Evolutionary conservation across 1,140 invertebrate genomes (phyloP).

Genomic region (Drosophila guanche): DNA sequence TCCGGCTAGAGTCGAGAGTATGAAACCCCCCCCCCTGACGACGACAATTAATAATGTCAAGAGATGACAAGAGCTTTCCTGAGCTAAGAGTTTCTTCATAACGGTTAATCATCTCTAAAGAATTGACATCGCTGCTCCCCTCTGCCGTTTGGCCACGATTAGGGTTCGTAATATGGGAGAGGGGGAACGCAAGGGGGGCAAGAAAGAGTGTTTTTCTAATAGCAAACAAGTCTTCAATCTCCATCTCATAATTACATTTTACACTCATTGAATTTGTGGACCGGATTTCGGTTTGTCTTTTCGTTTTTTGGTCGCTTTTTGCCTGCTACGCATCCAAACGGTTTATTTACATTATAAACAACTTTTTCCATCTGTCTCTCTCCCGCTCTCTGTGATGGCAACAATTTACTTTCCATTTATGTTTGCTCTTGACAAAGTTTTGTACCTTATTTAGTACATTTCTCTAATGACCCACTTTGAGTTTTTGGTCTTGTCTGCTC

Average conservation of each 20-base stretch:
- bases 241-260: constrained; percentile 57
- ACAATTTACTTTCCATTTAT: constrained; percentile 79
- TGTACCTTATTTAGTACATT: constrained; percentile 82
- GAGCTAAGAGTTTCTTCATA: constrained; percentile 44
- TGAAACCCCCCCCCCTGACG: constrained; percentile 3
- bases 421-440: constrained; percentile 77
- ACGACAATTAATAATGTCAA: constrained; percentile 49
- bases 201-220: constrained; percentile 15
- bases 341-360: constrained; percentile 80
- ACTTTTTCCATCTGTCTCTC: constrained; percentile 33
- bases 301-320: constrained; percentile 18
- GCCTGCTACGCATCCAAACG: constrained; percentile 68
- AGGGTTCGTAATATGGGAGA: constrained; percentile 27
- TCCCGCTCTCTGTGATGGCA: constrained; percentile 47
- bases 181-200: not conserved
- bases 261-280: constrained; percentile 70
- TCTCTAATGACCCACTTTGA: constrained; percentile 81
- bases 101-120: constrained; percentile 67
- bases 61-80: constrained; percentile 26
- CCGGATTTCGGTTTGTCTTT: constrained; percentile 55
- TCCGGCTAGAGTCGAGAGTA: too few relatives aligned
- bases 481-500: constrained; percentile 64
- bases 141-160: constrained; percentile 45
- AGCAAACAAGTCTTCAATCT: constrained; percentile 21
- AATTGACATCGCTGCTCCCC: constrained; percentile 43